Conservation (phyloP, 2,888 invertebrate species). For the Andricus curvator region DNA sequence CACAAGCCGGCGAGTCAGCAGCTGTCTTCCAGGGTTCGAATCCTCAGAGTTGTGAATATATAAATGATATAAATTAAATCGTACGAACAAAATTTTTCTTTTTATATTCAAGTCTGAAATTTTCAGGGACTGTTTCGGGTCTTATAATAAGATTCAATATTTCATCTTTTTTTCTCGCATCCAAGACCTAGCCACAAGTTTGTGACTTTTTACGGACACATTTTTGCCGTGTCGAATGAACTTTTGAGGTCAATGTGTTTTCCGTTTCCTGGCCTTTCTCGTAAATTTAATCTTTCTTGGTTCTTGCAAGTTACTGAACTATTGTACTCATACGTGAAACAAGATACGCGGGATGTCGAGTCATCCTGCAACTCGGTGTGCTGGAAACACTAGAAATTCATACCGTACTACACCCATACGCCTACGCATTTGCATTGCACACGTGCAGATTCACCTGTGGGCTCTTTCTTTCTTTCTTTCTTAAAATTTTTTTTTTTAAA, state of each 20-base stretch:
- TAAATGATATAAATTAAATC: too few species aligned
- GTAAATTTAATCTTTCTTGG: constrained; percentile 15
- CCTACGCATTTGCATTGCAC: constrained; percentile 9
- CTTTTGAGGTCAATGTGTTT: constrained; percentile 10
- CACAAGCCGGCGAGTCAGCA: too few species aligned
- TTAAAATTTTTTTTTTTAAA: too few species aligned
- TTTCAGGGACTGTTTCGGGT: too few species aligned
- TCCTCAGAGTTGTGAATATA: too few species aligned
- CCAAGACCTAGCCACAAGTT: too few species aligned
- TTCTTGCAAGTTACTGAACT: constrained; percentile 13
- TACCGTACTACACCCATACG: constrained; percentile 12
- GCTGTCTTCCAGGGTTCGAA: too few species aligned
- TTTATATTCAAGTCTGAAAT: too few species aligned
- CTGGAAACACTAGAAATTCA: constrained; percentile 36
- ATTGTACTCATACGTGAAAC: constrained; percentile 23
- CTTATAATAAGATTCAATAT: too few species aligned
- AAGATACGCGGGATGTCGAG: constrained; percentile 28
- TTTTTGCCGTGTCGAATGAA: neutral
- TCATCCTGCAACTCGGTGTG: constrained; percentile 32
- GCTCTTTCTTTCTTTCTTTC: neutral
- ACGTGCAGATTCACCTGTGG: constrained; percentile 20
- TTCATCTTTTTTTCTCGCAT: too few species aligned
- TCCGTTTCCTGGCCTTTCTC: neutral
- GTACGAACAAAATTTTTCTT: too few species aligned
- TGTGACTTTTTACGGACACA: too few species aligned